phyloP scores from a whole-genome alignment of 92 coral and sea anemone genomes.

The Siderastrea siderea region DNA sequence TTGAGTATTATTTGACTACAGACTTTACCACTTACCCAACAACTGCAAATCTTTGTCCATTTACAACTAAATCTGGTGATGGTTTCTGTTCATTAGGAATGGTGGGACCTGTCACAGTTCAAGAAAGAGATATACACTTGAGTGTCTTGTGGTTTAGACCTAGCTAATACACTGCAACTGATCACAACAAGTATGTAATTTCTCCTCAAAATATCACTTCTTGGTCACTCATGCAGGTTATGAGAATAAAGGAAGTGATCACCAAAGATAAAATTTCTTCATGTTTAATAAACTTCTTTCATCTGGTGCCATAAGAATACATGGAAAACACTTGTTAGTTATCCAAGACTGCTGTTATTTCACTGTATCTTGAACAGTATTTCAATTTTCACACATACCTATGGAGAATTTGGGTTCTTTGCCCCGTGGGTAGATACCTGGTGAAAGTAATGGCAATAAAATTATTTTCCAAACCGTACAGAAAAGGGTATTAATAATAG shows the following conservation, averaged over 20 bases:
- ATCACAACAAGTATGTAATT: too few species aligned
- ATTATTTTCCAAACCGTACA: neutral
- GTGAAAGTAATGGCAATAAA: neutral
- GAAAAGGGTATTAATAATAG: neutral
- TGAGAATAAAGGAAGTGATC: too few species aligned
- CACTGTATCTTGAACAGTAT: neutral
- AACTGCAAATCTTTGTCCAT: constrained; percentile 88
- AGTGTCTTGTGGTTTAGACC: too few species aligned
- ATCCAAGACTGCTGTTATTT: too few species aligned
- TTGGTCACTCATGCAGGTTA: too few species aligned
- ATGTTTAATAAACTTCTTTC: too few species aligned
- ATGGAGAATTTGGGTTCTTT: constrained; percentile 88
- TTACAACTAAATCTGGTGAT: constrained; percentile 75
- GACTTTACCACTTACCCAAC: constrained; percentile 77
- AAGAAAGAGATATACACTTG: neutral
- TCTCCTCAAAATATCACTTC: too few species aligned
- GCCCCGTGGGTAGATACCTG: constrained; percentile 87
- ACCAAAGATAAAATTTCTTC: too few species aligned
- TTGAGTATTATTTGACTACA: too few species aligned
- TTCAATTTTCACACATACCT: constrained; percentile 32
- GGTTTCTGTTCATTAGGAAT: constrained; percentile 62
- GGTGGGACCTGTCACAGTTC: constrained; percentile 31
- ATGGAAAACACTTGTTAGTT: too few species aligned
- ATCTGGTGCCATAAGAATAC: too few species aligned
- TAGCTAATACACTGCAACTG: too few species aligned